Evolutionary conservation across 2,888 invertebrate genomes (phyloP).

Genomic region (Epirrhoe tristata): DNA sequence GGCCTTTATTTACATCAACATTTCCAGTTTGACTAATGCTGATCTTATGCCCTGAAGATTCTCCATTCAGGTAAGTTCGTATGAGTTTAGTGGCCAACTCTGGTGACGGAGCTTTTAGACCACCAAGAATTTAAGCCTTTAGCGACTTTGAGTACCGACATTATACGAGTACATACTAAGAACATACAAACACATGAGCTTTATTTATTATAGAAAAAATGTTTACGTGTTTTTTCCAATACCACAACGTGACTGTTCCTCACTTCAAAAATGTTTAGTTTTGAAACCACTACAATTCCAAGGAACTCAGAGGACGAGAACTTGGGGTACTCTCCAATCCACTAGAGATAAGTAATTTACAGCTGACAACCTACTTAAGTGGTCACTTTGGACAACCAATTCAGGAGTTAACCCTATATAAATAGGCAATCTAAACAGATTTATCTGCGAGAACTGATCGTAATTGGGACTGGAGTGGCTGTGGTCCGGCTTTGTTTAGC

Average conservation of each 20-base stretch:
- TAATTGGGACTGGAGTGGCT: conserved; percentile 36
- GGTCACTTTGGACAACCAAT: conserved; percentile 29
- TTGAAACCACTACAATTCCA: not conserved
- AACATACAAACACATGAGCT: no score
- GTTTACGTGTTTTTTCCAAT: no score
- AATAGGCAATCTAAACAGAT: conserved; percentile 40
- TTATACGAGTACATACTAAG: no score
- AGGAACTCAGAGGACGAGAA: not conserved
- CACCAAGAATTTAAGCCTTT: no score
- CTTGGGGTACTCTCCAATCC: not conserved
- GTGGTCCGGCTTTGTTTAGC: conserved; percentile 28
- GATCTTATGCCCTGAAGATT: no score
- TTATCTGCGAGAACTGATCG: conserved; percentile 37
- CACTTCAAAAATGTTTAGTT: not conserved
- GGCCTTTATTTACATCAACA: not conserved
- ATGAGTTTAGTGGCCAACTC: no score
- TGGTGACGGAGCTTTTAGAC: no score
- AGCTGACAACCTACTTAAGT: conserved; percentile 29
- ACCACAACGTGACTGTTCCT: no score
- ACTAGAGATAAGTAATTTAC: conserved; percentile 27
- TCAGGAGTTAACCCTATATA: conserved; percentile 31
- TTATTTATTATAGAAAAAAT: no score
- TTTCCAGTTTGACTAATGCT: no score
- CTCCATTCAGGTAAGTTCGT: no score
- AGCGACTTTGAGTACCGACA: no score